Base-by-base conservation (phyloP, 2,888 invertebrate genomes). In the Tiphia femorata region DNA sequence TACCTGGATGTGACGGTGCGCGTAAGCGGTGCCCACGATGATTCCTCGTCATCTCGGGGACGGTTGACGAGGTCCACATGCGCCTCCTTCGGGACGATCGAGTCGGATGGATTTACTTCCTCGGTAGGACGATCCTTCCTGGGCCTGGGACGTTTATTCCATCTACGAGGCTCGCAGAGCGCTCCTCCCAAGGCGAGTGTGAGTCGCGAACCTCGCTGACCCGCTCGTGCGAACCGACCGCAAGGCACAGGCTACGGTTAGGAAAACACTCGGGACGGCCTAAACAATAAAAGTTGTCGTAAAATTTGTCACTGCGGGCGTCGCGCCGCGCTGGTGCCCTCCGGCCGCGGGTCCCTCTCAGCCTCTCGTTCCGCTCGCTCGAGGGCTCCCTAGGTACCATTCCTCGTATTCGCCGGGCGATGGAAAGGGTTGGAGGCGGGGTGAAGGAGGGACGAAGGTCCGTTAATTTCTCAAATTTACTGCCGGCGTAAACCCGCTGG, bases 391-490 rank as follows among this genome's bases (percentile, higher is more conserved):
- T n/a, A n/a, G n/a, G n/a, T n/a, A n/a, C n/a, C n/a, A n/a, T n/a
- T n/a, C n/a, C n/a, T n/a, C n/a, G n/a, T n/a, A n/a, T n/a, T n/a
- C n/a, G n/a, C n/a, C n/a, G n/a, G n/a, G n/a, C n/a, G n/a, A n/a
- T n/a, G n/a, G n/a, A n/a, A n/a, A n/a, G n/a, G n/a, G n/a, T n/a
- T n/a, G n/a, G n/a, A n/a, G n/a, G n/a, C n/a, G n/a, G n/a, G n/a
- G n/a, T n/a, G n/a, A n/a, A n/a, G n/a, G n/a, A n/a, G n/a, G n/a
- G n/a, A n/a, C 20, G 54, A 10, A 33, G 35, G 59, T 61, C 62
- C 66, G 63, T 69, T 69, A 69, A 69, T 69, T 69, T 66, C 62
- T 25, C 46, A 52, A 57, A 66, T 64, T 69, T 69, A 69, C 64
- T 19, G 58, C 46, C 66, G 19, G 59, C 58, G 69, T 69, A 69